Percentiles rank a stretch among this genome's conserved stretches.
Evolutionary conservation across 1,140 invertebrate genomes (phyloP).

Genomic region (Argopecten irradians): DNA sequence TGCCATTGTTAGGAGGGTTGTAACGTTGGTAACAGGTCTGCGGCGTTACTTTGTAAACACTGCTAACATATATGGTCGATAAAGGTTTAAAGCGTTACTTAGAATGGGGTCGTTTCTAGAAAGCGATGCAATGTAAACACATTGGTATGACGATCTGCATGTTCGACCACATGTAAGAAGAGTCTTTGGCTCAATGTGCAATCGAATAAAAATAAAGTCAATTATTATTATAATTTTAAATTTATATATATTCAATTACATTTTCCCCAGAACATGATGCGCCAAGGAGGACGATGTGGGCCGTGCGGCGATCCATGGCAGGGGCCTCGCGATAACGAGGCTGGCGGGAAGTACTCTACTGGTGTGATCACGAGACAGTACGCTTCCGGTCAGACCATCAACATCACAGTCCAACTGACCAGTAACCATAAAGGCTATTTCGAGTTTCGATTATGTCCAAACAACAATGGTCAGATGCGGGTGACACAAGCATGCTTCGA

Average conservation of each 20-base stretch:
- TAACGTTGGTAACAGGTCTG: no score
- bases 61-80: no score
- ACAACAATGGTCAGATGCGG: constrained; percentile 56
- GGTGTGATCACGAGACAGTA: constrained; percentile 63
- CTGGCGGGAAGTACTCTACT: constrained; percentile 75
- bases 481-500: constrained; percentile 81
- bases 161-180: no score
- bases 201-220: no score
- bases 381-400: constrained; percentile 55
- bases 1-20: no score
- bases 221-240: no score
- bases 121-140: no score
- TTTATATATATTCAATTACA: neutral
- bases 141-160: no score
- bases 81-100: no score
- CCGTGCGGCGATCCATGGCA: constrained; percentile 70
- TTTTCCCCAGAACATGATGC: constrained; percentile 22
- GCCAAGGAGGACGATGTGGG: constrained; percentile 57
- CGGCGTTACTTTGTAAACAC: no score
- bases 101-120: no score
- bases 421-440: constrained; percentile 90
- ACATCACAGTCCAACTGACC: constrained; percentile 85
- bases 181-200: no score
- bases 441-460: constrained; percentile 63
- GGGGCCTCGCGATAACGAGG: constrained; percentile 75